Evolutionary conservation across 2,888 invertebrate genomes (phyloP).

Genomic region (Netelia inedita): DNA sequence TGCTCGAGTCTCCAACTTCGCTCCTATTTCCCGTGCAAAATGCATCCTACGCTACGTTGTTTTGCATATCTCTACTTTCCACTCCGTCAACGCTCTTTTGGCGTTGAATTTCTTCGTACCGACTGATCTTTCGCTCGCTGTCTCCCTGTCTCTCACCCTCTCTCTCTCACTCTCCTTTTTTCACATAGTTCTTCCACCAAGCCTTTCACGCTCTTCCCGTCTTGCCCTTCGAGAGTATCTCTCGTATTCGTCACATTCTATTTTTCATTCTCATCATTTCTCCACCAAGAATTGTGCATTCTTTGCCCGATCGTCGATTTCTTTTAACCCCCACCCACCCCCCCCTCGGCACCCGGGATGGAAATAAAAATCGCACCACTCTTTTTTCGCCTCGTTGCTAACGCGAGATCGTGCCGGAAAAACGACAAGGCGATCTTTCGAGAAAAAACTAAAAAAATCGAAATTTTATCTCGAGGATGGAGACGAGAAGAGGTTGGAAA

Average conservation of each 20-base stretch:
- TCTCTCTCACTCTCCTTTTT: constrained; percentile 18
- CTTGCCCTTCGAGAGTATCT: constrained; percentile 28
- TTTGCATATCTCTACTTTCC: constrained; percentile 71
- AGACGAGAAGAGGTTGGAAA: too few species aligned
- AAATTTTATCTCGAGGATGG: too few species aligned
- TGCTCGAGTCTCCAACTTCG: constrained; percentile 60
- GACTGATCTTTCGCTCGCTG: constrained; percentile 35
- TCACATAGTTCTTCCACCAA: constrained; percentile 19
- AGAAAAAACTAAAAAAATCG: too few species aligned
- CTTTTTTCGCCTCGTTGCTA: too few species aligned
- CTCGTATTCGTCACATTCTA: constrained; percentile 31
- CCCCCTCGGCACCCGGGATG: not conserved
- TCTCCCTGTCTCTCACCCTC: constrained; percentile 4
- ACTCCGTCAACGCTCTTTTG: constrained; percentile 66
- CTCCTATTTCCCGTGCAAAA: constrained; percentile 62
- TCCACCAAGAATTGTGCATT: constrained; percentile 29
- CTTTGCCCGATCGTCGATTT: constrained; percentile 31
- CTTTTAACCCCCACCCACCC: not conserved
- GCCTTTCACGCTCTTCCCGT: constrained; percentile 30
- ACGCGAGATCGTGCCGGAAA: too few species aligned
- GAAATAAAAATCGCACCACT: too few species aligned
- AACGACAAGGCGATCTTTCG: too few species aligned
- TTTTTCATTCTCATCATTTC: constrained; percentile 50
- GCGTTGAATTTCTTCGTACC: constrained; percentile 63
- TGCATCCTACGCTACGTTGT: constrained; percentile 58